Conservation (phyloP, 2,797 vertebrate species). For the Gallinago nigripennis region DNA sequence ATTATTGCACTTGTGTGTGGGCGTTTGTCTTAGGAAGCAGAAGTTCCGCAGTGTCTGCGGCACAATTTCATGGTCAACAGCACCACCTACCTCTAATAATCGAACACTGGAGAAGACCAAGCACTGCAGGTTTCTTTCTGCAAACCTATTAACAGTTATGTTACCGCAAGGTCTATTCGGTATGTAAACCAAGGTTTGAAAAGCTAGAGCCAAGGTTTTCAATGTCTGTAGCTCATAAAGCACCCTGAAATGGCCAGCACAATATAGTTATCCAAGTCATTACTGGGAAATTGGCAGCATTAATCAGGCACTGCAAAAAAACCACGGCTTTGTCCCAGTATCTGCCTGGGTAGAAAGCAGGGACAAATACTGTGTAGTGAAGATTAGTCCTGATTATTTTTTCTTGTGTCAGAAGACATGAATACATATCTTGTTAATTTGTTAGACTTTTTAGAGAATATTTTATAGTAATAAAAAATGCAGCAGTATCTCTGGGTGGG, state of each 20-base stretch:
- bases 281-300: neutral
- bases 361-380: neutral
- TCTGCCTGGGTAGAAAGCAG: neutral
- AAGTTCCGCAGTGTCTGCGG: neutral
- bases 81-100: constrained; percentile 64
- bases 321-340: neutral
- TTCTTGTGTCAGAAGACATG: neutral
- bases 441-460: neutral
- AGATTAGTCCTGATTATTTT: neutral
- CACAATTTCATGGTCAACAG: constrained; percentile 63
- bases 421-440: neutral
- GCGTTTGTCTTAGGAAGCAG: neutral
- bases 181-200: neutral
- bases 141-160: fast-evolving
- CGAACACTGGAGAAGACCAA: neutral
- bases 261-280: fast-evolving
- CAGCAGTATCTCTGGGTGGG: neutral
- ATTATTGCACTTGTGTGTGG: constrained; percentile 28
- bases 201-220: neutral
- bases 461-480: neutral
- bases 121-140: neutral
- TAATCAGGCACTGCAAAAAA: neutral
- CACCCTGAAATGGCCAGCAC: neutral
- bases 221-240: neutral
- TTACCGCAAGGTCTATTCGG: neutral